phyloP scores from a whole-genome alignment of 2,888 invertebrate species.

The Hypselothyrea guttata region DNA sequence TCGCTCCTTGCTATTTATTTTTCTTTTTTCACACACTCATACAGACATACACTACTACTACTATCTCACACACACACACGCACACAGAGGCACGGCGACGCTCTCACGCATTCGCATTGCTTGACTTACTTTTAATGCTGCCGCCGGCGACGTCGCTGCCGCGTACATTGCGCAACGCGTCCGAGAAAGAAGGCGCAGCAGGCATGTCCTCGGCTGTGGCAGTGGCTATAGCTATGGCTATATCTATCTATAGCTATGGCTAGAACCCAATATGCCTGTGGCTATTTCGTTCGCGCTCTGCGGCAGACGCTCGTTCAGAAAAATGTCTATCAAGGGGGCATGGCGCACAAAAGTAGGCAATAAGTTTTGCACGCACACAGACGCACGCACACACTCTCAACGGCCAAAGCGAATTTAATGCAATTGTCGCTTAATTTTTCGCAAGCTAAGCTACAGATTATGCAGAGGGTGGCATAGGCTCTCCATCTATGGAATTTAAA shows the following conservation, averaged over 20 bases:
- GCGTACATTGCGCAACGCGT: constrained; percentile 70
- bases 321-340: constrained; percentile 43
- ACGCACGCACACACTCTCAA: constrained; percentile 12
- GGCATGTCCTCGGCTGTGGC: constrained; percentile 46
- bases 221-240: no score
- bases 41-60: constrained; percentile 23
- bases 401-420: constrained; percentile 10
- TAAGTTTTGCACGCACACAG: constrained; percentile 16
- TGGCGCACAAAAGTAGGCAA: constrained; percentile 72
- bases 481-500: no score
- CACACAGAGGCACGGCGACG: constrained; percentile 10
- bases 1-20: neutral
- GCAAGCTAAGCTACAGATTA: constrained; percentile 7
- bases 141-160: constrained; percentile 54
- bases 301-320: constrained; percentile 8
- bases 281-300: constrained; percentile 18
- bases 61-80: constrained; percentile 30
- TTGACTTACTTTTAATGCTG: constrained; percentile 65
- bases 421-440: constrained; percentile 15
- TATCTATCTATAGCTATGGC: constrained; percentile 20
- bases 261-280: constrained; percentile 23
- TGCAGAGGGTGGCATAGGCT: neutral
- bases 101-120: constrained; percentile 55
- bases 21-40: constrained; percentile 4
- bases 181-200: constrained; percentile 23